Evolutionary conservation across 1,140 invertebrate genomes (phyloP), one percentile per base, ranked within the genome.

Genomic region (Caenorhabditis inopinata): DNA sequence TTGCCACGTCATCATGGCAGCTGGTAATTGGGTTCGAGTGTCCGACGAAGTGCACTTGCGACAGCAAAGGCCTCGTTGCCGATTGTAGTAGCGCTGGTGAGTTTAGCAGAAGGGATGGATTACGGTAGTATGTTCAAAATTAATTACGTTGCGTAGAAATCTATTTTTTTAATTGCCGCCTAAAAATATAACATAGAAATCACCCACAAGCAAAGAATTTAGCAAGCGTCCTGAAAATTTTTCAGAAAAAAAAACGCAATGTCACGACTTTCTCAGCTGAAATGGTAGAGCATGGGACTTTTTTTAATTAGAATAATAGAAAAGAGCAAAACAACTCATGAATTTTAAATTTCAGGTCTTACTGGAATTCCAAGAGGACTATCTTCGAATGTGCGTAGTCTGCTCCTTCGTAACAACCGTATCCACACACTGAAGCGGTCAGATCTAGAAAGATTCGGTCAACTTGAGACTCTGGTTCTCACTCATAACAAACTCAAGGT

Each of bases 401-500:
- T 68, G 32, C 3, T 29, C 4, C 29, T 68, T 21, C 29, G 58
- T 11, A 68, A 68, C 32, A 68, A 68, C 25, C 32, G 58, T 16
- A 68, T 68, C 12, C 58, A 68, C 58, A 68, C 29, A 9, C n/a
- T 68, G 5, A 68, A 42, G 38, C 32, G 32, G 7, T 38, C 29
- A 1, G 58, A 68, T 68, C n/a, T 68, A 5, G 58, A 42, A 38
- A 32, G 58, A 21, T 42, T 68, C n/a, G 5, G 11, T 12, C 58
- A 42, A 21, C n/a, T 68, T 11, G 73, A 58, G n/a, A 74, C 78
- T 14, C 73, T 79, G 12, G 58, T 74, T 29, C 42, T 79, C 1
- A 74, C 18, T 14, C 62, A 79, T 58, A 79, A 79, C 47, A 74
- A 51, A 47, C 47, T 79, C 11, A 42, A 21, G 32, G 25, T 75